Conservation (phyloP, 2,797 vertebrate genomes). For the Vultur gryphus region DNA sequence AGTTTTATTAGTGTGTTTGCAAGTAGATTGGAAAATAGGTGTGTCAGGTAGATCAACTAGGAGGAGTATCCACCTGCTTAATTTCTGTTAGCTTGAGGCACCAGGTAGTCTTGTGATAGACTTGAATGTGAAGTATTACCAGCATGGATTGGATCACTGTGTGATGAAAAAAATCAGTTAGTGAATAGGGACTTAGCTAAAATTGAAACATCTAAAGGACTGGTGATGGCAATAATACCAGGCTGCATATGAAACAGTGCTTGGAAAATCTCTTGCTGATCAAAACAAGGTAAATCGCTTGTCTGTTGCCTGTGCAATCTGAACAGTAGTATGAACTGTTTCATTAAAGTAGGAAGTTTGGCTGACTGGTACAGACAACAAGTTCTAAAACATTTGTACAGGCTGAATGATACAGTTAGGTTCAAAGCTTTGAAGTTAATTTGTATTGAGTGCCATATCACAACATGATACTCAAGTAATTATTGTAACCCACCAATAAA, state of each 20-base stretch:
- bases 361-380: neutral
- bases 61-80: neutral
- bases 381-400: neutral
- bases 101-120: neutral
- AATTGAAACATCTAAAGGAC: neutral
- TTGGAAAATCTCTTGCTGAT: neutral
- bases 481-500: neutral
- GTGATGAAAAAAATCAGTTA: neutral
- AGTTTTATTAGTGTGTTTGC: neutral
- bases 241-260: neutral
- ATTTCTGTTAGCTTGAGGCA: neutral
- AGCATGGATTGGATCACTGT: neutral
- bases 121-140: neutral
- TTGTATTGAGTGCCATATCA: neutral
- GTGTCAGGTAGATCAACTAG: neutral
- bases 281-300: neutral
- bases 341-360: neutral
- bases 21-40: neutral
- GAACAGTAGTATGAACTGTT: neutral
- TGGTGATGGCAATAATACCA: neutral
- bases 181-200: neutral
- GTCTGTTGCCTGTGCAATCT: neutral
- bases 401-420: too few relatives aligned
- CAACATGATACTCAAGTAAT: neutral
- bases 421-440: neutral